Evolutionary conservation across 2,888 invertebrate species (phyloP), one percentile per base, ranked within the genome.

Genomic region (Drosophila fulvimacula): DNA sequence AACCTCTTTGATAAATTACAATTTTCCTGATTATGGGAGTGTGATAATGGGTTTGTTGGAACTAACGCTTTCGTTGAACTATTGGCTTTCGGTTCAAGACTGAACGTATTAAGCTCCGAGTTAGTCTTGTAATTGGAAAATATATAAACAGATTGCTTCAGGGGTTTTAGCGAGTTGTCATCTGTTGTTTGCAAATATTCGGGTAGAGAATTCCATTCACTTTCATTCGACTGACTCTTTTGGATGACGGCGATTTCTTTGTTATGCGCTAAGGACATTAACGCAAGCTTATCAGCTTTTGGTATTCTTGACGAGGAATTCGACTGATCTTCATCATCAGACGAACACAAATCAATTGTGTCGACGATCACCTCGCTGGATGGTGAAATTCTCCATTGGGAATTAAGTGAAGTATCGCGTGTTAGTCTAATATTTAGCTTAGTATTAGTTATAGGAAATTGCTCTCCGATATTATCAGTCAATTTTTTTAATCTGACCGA

Each of bases 261-360:
- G n/a, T 65, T 72, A 53, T 73, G 67, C 4, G 84, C 60, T 41
- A 86, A 63, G 11, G 86, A 73, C 30, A 76, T 73, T 48, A 73
- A 60, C 41, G 78, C 61, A 24, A 75, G 49, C 10, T 65, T 69
- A 44, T 86, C 64, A 6, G 70, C 61, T 19, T 62, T 83, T 27
- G 68, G 48, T 32, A 66, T 64, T 65, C 65, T 69, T 3, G 70
- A 41, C 15, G 62, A 38, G 21, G 49, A 51, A 27, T 41, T 65
- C 17, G 64, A 34, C 48, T 67, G 57, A 34, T 82, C 71, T 17
- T 95, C 95, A 79, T 95, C 95, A 65, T 95, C 95, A 2, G 95
- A 94, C 9, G 94, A 95, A 91, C 95, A 95, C 88, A 95, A 93
- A 90, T 95, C 95, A 80, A 95, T 95, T 90, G 94, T 94, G 76